phyloP scores from a whole-genome alignment of 37 sponge, comb jelly and placozoan genomes.

The Tethya wilhelma region DNA sequence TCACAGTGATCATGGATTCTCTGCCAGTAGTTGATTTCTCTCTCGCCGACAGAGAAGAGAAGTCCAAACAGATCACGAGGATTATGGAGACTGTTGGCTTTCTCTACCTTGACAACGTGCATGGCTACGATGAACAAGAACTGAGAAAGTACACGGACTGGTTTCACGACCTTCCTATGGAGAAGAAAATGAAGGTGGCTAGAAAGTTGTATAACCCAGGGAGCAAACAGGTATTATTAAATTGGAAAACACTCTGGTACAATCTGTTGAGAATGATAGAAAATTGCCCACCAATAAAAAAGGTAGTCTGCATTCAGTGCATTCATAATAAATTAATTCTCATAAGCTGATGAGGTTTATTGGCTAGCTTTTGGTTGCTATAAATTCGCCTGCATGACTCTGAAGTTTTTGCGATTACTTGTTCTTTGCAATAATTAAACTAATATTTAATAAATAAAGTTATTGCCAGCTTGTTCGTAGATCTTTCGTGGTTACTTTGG shows the following conservation, averaged over 20 bases:
- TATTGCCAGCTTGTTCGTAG: background rate
- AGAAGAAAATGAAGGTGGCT: slow-evolving; percentile 6
- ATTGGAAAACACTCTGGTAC: no score
- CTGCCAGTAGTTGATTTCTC: slow-evolving; percentile 6
- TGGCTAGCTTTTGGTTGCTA: no score
- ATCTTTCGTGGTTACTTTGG: slow-evolving; percentile 18
- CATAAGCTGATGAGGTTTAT: no score
- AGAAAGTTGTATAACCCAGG: background rate
- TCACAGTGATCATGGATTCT: slow-evolving; percentile 7
- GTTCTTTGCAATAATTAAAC: no score
- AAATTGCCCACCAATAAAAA: no score
- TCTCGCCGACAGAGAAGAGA: background rate
- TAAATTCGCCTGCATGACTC: no score
- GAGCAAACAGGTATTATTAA: background rate
- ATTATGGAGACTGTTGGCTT: slow-evolving; percentile 17
- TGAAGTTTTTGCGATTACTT: no score
- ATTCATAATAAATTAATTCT: no score
- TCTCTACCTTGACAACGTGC: slow-evolving; percentile 16
- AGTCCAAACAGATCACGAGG: background rate
- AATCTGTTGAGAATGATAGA: no score
- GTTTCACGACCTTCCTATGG: slow-evolving; percentile 5
- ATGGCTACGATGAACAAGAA: slow-evolving; percentile 21
- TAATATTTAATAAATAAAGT: no score
- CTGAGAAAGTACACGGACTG: background rate
- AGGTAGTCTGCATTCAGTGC: no score